Percentiles rank a stretch among this genome's conserved stretches.
Conservation (phyloP, 2,113 vertebrate genomes). For the Parotia lawesii region DNA sequence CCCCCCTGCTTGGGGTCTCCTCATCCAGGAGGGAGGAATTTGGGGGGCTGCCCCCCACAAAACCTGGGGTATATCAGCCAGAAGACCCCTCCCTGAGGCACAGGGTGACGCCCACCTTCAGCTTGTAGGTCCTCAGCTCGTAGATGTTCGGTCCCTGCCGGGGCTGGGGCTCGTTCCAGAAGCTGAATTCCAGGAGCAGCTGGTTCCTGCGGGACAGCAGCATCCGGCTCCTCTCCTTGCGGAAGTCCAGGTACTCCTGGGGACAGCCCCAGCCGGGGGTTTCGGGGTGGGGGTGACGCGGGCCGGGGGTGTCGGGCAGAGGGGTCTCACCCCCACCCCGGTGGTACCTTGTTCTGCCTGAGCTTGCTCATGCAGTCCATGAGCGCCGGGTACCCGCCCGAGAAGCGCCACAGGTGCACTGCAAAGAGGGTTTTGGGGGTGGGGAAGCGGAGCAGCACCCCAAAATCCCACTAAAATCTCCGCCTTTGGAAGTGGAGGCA, state of each 20-base stretch:
- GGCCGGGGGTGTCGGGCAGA: fast-evolving
- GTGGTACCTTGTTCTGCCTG: slow-evolving; percentile 81
- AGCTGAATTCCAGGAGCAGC: slow-evolving; percentile 94
- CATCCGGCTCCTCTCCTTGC: slow-evolving; percentile 88
- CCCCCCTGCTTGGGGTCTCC: fast-evolving
- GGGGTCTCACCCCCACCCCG: fast-evolving
- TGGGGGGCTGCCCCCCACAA: fast-evolving
- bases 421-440: not conserved
- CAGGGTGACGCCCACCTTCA: slow-evolving; percentile 73
- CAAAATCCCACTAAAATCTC: not conserved
- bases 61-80: not conserved
- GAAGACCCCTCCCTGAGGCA: fast-evolving
- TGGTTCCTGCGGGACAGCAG: slow-evolving; percentile 89
- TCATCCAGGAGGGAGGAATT: not conserved
- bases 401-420: slow-evolving; percentile 97
- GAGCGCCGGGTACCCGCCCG: slow-evolving; percentile 90
- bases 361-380: slow-evolving; percentile 89
- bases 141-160: slow-evolving; percentile 88
- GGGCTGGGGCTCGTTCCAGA: slow-evolving; percentile 93
- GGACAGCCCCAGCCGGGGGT: not conserved
- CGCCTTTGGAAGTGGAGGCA: not conserved
- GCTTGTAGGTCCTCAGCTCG: slow-evolving; percentile 87
- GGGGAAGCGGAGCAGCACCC: not conserved
- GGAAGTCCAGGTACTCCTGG: slow-evolving; percentile 88
- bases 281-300: fast-evolving